Percentiles rank a stretch among this genome's conserved stretches.
Conservation (phyloP, 2,888 invertebrate genomes). For the Archips crataeganus region DNA sequence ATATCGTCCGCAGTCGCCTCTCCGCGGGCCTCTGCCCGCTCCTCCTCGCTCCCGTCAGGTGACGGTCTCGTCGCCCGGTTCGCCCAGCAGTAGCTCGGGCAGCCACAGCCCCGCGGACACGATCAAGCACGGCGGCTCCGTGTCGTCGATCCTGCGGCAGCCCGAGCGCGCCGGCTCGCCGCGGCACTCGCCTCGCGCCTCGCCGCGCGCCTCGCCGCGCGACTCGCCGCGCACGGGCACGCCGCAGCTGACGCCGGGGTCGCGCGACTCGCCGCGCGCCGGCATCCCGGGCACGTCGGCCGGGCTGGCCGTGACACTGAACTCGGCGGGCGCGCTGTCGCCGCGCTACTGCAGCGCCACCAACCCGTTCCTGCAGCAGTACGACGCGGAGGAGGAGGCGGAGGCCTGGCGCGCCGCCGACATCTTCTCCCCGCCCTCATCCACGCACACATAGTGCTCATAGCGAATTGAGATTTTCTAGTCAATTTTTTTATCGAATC, state of each 20-base stretch:
- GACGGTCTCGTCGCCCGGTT: slow-evolving; percentile 90
- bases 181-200: slow-evolving; percentile 69
- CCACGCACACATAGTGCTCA: slow-evolving; percentile 81
- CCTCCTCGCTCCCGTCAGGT: slow-evolving; percentile 81
- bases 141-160: slow-evolving; percentile 77
- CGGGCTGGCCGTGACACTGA: slow-evolving; percentile 87
- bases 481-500: slow-evolving; percentile 83
- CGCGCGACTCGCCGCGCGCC: slow-evolving; percentile 68
- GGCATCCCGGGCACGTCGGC: slow-evolving; percentile 87
- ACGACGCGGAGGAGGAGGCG: slow-evolving; percentile 81
- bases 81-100: slow-evolving; percentile 94
- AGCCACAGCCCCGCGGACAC: slow-evolving; percentile 93
- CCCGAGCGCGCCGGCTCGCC: slow-evolving; percentile 73
- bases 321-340: slow-evolving; percentile 67
- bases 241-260: slow-evolving; percentile 66
- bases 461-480: slow-evolving; percentile 84
- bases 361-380: slow-evolving; percentile 87
- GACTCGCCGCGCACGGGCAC: slow-evolving; percentile 72
- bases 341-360: slow-evolving; percentile 81
- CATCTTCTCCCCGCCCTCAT: slow-evolving; percentile 75
- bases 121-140: slow-evolving; percentile 87
- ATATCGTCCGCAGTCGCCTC: slow-evolving; percentile 90
- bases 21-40: slow-evolving; percentile 86
- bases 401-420: slow-evolving; percentile 80
- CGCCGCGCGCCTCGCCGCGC: slow-evolving; percentile 61